Evolutionary conservation across 2,797 vertebrate genomes (phyloP).

Genomic region (Pitangus sulphuratus): DNA sequence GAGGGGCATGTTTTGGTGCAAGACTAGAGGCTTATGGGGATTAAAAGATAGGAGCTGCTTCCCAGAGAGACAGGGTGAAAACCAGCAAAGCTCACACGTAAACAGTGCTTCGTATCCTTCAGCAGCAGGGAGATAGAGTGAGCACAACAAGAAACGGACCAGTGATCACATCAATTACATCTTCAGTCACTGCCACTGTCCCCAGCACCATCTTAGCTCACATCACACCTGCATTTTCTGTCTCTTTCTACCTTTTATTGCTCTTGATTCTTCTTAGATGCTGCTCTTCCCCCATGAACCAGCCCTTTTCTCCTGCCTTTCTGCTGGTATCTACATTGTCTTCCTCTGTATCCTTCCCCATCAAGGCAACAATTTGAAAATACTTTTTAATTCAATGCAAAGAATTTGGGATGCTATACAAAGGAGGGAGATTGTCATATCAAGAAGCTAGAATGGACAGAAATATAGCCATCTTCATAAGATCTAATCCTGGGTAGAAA

Average conservation of each 20-base stretch:
- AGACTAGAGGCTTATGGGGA: constrained; percentile 33
- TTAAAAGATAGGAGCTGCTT: constrained; percentile 28
- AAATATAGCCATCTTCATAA: not conserved
- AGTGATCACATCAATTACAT: not conserved
- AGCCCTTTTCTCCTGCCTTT: not conserved
- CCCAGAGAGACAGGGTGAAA: not conserved
- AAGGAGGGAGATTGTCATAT: not conserved
- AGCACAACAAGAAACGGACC: not conserved
- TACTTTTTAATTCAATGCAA: not conserved
- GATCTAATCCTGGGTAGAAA: not conserved
- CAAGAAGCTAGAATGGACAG: not conserved
- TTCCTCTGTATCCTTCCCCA: not conserved
- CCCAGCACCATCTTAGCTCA: not conserved
- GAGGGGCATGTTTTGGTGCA: not conserved
- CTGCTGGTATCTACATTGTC: not conserved
- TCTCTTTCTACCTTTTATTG: not conserved
- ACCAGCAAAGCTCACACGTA: not conserved
- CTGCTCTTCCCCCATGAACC: not conserved
- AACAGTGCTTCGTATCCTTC: fast-evolving
- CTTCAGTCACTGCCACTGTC: not conserved
- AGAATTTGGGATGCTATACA: not conserved
- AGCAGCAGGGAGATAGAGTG: not conserved
- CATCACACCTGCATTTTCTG: not conserved
- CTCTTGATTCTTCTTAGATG: not conserved
- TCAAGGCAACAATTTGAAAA: not conserved